phyloP scores from a whole-genome alignment of 2,113 vertebrate species.

The Chascanopsetta lugubris region DNA sequence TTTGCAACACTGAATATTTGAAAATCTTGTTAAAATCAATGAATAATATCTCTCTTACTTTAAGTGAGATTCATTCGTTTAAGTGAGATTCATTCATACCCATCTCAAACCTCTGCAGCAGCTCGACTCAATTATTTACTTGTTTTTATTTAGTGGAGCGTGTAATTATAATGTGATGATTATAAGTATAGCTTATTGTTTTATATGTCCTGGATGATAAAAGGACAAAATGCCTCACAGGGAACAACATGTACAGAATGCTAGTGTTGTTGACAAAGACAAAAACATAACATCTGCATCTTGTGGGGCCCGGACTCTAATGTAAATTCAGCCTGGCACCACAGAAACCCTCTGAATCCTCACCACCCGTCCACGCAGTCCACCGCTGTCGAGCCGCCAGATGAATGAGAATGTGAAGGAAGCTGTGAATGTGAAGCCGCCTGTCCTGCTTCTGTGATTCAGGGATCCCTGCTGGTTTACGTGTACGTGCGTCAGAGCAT shows the following conservation, averaged over 20 bases:
- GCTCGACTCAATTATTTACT: constrained; percentile 10
- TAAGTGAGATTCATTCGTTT: no score
- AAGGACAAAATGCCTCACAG: not conserved
- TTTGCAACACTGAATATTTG: no score
- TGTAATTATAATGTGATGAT: no score
- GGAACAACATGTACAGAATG: constrained; percentile 2
- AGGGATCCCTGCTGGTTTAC: constrained; percentile 83
- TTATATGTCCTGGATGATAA: constrained; percentile 25
- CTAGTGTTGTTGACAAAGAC: not conserved
- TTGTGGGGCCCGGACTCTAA: constrained; percentile 25
- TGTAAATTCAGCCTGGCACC: constrained; percentile 16
- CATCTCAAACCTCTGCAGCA: constrained; percentile 16
- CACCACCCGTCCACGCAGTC: constrained; percentile 6
- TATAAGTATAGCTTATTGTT: constrained; percentile 8
- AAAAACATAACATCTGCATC: not conserved
- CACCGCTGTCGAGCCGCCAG: constrained; percentile 27
- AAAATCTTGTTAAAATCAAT: no score
- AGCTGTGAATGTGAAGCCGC: constrained; percentile 31
- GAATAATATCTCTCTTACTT: no score
- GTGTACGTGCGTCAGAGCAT: constrained; percentile 84
- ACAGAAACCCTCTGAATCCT: not conserved
- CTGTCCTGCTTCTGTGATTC: constrained; percentile 55
- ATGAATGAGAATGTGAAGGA: constrained; percentile 37
- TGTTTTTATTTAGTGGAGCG: constrained; percentile 22
- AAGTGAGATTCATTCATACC: constrained; percentile 27